Conservation (phyloP, 2,113 vertebrate genomes). For the Ancistrus triradiatus region DNA sequence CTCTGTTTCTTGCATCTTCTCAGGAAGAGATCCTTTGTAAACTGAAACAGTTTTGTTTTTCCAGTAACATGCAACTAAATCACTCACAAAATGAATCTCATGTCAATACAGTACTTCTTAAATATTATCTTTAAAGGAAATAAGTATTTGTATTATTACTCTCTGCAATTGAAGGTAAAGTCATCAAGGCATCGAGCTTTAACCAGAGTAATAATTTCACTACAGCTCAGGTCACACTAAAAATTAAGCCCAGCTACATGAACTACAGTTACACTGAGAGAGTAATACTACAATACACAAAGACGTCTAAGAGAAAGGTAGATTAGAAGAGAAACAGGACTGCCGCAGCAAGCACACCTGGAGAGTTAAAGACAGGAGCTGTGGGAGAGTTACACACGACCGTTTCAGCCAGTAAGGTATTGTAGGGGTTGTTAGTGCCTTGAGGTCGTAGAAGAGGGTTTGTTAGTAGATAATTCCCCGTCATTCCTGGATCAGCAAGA, state of each 20-base stretch:
- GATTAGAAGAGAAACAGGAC: too few species aligned
- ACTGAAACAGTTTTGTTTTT: too few species aligned
- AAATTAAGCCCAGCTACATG: neutral
- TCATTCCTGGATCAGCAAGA: constrained; percentile 97
- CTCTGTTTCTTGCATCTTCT: too few species aligned
- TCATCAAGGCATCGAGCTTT: too few species aligned
- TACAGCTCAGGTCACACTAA: too few species aligned
- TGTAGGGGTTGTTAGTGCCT: constrained; percentile 99
- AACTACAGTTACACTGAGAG: constrained; percentile 37
- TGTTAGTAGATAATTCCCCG: constrained; percentile 99
- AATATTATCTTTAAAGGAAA: neutral
- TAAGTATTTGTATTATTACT: constrained; percentile 54
- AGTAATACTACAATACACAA: constrained; percentile 53
- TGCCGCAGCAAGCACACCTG: constrained; percentile 99
- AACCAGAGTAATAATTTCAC: too few species aligned
- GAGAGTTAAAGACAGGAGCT: constrained; percentile 99
- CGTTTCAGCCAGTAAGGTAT: constrained; percentile 99
- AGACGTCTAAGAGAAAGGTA: too few species aligned
- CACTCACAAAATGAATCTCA: constrained; percentile 6
- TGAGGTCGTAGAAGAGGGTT: constrained; percentile 99
- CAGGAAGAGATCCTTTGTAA: too few species aligned
- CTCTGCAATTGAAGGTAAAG: constrained; percentile 58
- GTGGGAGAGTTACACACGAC: constrained; percentile 98
- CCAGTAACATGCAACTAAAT: neutral
- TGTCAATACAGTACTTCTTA: neutral